Evolutionary conservation across 2,888 invertebrate species (phyloP).

Genomic region (Drosophila rellima): DNA sequence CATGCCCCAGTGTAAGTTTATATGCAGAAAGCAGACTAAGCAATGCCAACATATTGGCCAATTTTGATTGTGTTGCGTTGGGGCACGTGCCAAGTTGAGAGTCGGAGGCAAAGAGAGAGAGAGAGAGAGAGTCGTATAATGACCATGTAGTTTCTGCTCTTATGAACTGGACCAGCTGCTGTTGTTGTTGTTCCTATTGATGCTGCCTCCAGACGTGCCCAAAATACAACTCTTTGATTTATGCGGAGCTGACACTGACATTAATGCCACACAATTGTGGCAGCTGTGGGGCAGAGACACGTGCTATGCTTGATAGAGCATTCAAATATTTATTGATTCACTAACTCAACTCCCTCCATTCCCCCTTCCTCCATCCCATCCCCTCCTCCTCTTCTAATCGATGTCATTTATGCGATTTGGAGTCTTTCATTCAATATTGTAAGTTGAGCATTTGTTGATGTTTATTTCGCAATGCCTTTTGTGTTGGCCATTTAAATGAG

Average conservation of each 20-base stretch:
- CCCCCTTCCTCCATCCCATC: background rate
- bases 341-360: conserved; percentile 10
- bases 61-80: conserved; percentile 35
- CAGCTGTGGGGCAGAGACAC: conserved; percentile 33
- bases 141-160: conserved; percentile 9
- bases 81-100: conserved; percentile 62
- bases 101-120: background rate
- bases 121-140: conserved; percentile 14
- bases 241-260: conserved; percentile 58
- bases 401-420: conserved; percentile 3
- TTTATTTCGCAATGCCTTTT: conserved; percentile 60
- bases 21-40: conserved; percentile 60
- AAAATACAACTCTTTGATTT: conserved; percentile 32
- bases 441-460: conserved; percentile 33
- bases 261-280: conserved; percentile 26
- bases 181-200: background rate
- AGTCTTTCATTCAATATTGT: conserved; percentile 5
- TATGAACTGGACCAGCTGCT: conserved; percentile 39
- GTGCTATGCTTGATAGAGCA: conserved; percentile 26
- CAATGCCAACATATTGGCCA: conserved; percentile 50
- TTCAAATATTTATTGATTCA: conserved; percentile 26
- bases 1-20: background rate
- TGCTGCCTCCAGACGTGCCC: conserved; percentile 39
- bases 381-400: background rate
- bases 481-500: conserved; percentile 56